Conservation (phyloP, 2,113 vertebrate genomes). For the Stomatorhinus ivindoensis region DNA sequence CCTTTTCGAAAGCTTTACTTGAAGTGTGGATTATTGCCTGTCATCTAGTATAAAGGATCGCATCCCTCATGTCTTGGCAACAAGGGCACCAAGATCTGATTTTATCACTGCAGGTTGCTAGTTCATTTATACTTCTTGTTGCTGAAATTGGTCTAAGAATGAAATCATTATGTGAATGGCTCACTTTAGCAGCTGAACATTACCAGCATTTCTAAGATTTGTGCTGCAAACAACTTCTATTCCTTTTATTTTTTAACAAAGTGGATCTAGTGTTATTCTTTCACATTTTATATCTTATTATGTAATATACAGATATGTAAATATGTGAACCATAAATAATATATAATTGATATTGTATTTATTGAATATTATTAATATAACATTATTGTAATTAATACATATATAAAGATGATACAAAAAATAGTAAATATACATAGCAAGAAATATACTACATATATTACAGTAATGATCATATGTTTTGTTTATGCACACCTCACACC, state of each 20-base stretch:
- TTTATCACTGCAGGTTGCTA: conserved; percentile 17
- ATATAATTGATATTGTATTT: not conserved
- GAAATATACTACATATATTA: not conserved
- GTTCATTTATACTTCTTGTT: not conserved
- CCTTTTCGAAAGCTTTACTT: conserved; percentile 50
- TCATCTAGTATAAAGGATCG: conserved; percentile 45
- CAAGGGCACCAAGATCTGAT: conserved; percentile 29
- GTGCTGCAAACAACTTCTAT: not conserved
- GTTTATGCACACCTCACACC: not conserved
- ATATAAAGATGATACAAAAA: not conserved
- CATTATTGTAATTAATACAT: not conserved
- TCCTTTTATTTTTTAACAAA: not conserved
- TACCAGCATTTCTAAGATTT: not conserved
- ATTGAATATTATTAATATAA: not conserved
- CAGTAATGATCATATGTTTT: not conserved
- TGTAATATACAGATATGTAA: not conserved
- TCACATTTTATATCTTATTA: not conserved
- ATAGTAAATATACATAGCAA: not conserved
- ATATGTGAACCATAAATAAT: not conserved
- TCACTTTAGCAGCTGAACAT: not conserved
- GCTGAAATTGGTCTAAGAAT: not conserved
- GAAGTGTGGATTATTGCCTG: conserved; percentile 55
- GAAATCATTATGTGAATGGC: not conserved
- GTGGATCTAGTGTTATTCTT: not conserved
- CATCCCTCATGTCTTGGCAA: conserved; percentile 44